Base-by-base conservation (phyloP, 1,140 invertebrate species). In the Coelopa frigida region DNA sequence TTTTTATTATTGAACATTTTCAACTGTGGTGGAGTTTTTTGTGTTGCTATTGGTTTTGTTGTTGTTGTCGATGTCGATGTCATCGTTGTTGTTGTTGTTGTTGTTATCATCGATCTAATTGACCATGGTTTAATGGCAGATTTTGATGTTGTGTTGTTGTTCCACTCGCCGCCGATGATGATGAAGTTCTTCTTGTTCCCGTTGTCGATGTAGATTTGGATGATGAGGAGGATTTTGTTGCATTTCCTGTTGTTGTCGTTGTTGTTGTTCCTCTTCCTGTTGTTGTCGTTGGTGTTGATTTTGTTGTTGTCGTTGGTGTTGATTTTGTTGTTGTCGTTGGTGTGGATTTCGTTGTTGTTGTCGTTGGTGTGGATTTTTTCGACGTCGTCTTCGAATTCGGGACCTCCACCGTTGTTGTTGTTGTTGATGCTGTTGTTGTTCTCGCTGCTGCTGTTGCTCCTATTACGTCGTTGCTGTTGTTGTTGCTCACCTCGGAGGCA, bases 221-320 rank as follows among this genome's bases (percentile, higher is more conserved):
- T n/a, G n/a, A n/a, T n/a, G n/a, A n/a, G n/a, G n/a, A n/a, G n/a
- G n/a, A n/a, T n/a, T n/a, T n/a, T n/a, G n/a, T n/a, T n/a, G n/a
- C n/a, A n/a, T n/a, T n/a, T n/a, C n/a, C n/a, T n/a, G n/a, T n/a
- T n/a, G n/a, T n/a, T n/a, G n/a, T n/a, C 24, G 37, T 26, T 7
- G 27, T 40, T 10, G 39, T 35, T 3, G 20, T 35, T 27, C 17
- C 18, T 41, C 23, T 27, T 12, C 40, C 20, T 7, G 38, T 17
- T n/a, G n/a, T n/a, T 6, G 37, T 40, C 15, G 38, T 33, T 27
- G 10, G 18, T 18, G 32, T 12, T 17, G 22, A 38, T 11, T 33
- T 49, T 20, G 47, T 27, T 27, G 47, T 49, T 17, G 45, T 41
- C n/a, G 45, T 33, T 21, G 45, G 24, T 4, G 45, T 31, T 17